phyloP scores from a whole-genome alignment of 1,140 invertebrate genomes.

The Aradophagus sp. region DNA sequence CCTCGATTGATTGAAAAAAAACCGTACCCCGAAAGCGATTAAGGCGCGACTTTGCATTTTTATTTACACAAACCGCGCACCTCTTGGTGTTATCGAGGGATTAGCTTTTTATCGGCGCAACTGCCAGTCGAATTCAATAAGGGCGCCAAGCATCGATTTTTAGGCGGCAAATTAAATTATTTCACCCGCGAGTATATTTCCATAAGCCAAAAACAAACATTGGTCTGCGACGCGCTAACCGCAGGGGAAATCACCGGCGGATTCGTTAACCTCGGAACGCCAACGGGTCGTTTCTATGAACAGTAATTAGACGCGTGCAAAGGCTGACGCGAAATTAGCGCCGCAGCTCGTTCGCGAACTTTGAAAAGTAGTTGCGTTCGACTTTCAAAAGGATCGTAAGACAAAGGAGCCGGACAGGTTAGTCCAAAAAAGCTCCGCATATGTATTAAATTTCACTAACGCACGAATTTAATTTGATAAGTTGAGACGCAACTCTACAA shows the following conservation, averaged over 20 bases:
- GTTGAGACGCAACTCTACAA: too few relatives aligned
- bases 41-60: constrained; percentile 9
- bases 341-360: constrained; percentile 45
- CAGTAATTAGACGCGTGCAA: constrained; percentile 56
- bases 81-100: constrained; percentile 36
- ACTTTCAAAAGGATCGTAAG: constrained; percentile 34
- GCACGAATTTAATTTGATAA: too few relatives aligned
- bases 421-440: too few relatives aligned
- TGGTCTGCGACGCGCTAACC: constrained; percentile 40
- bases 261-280: constrained; percentile 56
- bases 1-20: too few relatives aligned
- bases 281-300: constrained; percentile 43
- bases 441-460: too few relatives aligned
- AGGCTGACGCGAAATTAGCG: constrained; percentile 43
- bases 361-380: constrained; percentile 29
- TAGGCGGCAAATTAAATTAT: constrained; percentile 59
- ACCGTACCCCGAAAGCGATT: too few relatives aligned
- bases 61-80: constrained; percentile 36
- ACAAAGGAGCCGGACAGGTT: constrained; percentile 28
- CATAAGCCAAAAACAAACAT: constrained; percentile 64
- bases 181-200: constrained; percentile 59
- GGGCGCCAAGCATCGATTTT: constrained; percentile 40
- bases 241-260: constrained; percentile 60
- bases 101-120: constrained; percentile 24
- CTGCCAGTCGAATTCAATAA: constrained; percentile 39